Percentiles rank a stretch among this genome's conserved stretches.
phyloP scores from a whole-genome alignment of 2,888 invertebrate genomes.

The Lasioglossum marginatum region DNA sequence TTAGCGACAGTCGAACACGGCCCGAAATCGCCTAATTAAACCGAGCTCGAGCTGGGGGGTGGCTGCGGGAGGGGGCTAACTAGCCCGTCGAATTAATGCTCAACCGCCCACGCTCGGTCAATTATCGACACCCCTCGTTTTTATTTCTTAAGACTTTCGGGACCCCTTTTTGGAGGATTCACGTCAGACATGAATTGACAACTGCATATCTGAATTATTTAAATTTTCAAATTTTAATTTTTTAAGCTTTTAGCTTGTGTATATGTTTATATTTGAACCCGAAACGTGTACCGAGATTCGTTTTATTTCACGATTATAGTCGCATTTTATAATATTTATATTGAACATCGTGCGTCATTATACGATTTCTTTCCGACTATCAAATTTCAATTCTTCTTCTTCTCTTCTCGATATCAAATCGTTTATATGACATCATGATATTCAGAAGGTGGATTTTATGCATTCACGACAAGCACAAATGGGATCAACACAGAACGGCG shows the following conservation, averaged over 20 bases:
- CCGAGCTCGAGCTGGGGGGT: background rate
- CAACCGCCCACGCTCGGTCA: background rate
- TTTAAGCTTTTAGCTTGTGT: background rate
- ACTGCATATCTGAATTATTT: background rate
- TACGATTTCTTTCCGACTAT: no score
- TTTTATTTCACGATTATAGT: no score
- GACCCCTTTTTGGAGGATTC: background rate
- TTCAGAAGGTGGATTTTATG: no score
- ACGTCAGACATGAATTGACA: background rate
- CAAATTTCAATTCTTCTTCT: no score
- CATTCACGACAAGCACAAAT: no score
- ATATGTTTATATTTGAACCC: background rate
- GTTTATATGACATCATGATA: background rate
- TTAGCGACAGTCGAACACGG: constrained; percentile 43
- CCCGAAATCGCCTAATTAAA: constrained; percentile 41
- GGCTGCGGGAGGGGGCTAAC: background rate
- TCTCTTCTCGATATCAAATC: background rate
- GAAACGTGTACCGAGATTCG: background rate
- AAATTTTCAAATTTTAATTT: background rate
- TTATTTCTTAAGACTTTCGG: background rate
- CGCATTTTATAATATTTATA: no score
- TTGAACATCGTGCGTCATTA: no score
- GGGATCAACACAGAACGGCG: no score
- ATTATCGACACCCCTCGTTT: background rate
- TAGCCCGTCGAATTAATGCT: background rate